phyloP scores from a whole-genome alignment of 2,113 vertebrate genomes.

The Peromyscus leucopus region DNA sequence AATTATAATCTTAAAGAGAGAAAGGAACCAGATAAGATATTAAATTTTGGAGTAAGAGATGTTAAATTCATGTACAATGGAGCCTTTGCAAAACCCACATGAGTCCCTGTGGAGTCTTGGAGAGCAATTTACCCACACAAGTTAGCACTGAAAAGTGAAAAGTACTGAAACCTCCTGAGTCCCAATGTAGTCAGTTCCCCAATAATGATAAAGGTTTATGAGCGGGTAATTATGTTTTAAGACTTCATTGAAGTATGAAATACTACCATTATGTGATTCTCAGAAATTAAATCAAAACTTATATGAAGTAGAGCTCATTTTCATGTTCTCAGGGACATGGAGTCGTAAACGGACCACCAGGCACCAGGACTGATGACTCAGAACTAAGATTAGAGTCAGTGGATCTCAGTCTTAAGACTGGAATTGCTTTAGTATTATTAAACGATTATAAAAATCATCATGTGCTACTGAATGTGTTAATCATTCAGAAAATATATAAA shows the following conservation, averaged over 20 bases:
- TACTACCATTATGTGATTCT: conserved; percentile 42
- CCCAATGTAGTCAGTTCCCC: not conserved
- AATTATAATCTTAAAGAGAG: conserved; percentile 13
- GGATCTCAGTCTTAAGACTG: conserved; percentile 12
- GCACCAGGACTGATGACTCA: not conserved
- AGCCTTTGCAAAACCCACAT: not conserved
- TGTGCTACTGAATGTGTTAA: not conserved
- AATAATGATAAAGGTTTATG: not conserved
- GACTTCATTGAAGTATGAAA: conserved; percentile 17
- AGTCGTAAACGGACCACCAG: not conserved
- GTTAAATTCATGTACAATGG: not conserved
- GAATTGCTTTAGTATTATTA: conserved; percentile 16
- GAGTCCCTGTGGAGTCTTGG: not conserved
- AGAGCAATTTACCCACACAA: not conserved
- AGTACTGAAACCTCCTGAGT: not conserved
- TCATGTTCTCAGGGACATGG: not conserved
- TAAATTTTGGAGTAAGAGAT: conserved; percentile 38
- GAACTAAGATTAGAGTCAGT: not conserved
- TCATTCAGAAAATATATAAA: conserved; percentile 23
- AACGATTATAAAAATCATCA: conserved; percentile 17
- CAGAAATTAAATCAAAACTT: conserved; percentile 34
- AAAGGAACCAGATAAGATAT: not conserved
- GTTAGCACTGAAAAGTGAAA: not conserved
- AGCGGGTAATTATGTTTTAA: conserved; percentile 51
- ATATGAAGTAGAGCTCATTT: not conserved